phyloP scores from a whole-genome alignment of 2,113 vertebrate genomes.

The Myotis yumanensis region DNA sequence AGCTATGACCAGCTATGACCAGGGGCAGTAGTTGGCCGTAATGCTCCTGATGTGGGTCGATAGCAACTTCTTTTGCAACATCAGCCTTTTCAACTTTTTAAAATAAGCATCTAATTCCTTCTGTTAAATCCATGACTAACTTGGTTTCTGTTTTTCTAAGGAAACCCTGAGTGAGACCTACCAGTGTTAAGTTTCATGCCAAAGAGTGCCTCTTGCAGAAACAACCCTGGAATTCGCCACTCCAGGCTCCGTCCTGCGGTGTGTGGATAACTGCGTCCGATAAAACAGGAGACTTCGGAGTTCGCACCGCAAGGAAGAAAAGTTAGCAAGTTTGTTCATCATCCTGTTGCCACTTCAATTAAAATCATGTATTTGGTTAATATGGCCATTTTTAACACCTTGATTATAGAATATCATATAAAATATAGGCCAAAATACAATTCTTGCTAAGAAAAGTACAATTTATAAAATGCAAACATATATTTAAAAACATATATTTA shows the following conservation, averaged over 20 bases:
- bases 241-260: neutral
- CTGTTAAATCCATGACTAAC: neutral
- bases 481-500: neutral
- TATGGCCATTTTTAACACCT: constrained; percentile 1
- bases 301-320: neutral
- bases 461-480: constrained; percentile 37
- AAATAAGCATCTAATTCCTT: neutral
- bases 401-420: neutral
- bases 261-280: too few species aligned
- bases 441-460: constrained; percentile 35
- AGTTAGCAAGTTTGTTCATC: neutral
- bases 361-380: constrained; percentile 15
- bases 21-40: neutral
- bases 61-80: neutral
- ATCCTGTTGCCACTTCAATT: neutral
- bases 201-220: neutral
- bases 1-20: neutral
- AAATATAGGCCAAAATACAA: neutral
- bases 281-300: neutral
- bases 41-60: neutral
- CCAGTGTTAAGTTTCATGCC: neutral
- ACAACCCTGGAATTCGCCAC: neutral
- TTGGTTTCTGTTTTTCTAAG: neutral
- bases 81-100: neutral
- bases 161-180: neutral